Percentiles rank a stretch among this genome's conserved stretches.
Evolutionary conservation across 2,888 invertebrate species (phyloP).

Genomic region (Drosophila fulvimacula): DNA sequence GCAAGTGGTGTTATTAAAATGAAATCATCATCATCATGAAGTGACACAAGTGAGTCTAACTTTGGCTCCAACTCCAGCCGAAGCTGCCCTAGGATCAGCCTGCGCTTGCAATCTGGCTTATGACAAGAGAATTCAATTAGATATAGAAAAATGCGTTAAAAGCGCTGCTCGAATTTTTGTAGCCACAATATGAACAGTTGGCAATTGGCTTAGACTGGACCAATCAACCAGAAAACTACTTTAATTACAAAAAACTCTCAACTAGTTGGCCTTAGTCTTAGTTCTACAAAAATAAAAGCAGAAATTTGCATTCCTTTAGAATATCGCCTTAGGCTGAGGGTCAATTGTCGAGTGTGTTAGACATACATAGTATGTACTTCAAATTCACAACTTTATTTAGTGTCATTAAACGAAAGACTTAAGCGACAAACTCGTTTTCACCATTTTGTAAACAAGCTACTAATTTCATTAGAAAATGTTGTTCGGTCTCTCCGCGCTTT

Average conservation of each 20-base stretch:
- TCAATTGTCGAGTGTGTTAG: neutral
- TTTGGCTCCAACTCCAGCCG: neutral
- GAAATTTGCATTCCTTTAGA: neutral
- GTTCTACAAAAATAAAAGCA: neutral
- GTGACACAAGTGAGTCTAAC: slow-evolving; percentile 60
- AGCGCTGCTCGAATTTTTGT: slow-evolving; percentile 24
- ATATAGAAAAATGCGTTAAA: slow-evolving; percentile 32
- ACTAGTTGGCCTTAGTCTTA: neutral
- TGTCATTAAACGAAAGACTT: slow-evolving; percentile 57
- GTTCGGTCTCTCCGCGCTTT: slow-evolving; percentile 48
- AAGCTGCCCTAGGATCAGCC: slow-evolving; percentile 34
- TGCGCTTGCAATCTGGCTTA: slow-evolving; percentile 58
- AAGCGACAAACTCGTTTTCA: slow-evolving; percentile 63
- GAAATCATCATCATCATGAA: slow-evolving; percentile 83
- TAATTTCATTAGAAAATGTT: slow-evolving; percentile 59
- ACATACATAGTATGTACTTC: slow-evolving; percentile 1
- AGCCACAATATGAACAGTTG: neutral
- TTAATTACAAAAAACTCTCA: neutral
- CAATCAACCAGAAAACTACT: neutral
- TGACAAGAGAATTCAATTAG: slow-evolving; percentile 73
- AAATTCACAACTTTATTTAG: slow-evolving; percentile 9
- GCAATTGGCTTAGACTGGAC: neutral
- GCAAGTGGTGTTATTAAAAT: slow-evolving; percentile 83
- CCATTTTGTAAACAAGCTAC: slow-evolving; percentile 66
- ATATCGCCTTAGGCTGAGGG: neutral